phyloP scores from a whole-genome alignment of 2,113 vertebrate genomes.

The Aythya baeri region DNA sequence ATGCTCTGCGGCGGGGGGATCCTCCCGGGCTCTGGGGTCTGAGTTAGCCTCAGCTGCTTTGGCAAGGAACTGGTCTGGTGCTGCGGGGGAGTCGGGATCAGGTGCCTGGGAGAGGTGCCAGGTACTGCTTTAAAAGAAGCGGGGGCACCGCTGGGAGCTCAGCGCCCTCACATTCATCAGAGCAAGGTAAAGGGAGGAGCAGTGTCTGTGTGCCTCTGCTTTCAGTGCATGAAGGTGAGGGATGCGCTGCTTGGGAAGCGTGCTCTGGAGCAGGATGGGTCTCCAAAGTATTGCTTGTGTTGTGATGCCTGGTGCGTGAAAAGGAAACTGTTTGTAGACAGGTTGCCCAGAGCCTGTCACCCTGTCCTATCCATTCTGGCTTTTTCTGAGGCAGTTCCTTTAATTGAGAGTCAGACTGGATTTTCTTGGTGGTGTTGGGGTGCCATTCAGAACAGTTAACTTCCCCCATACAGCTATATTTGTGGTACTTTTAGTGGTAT shows the following conservation, averaged over 20 bases:
- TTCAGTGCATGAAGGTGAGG: background rate
- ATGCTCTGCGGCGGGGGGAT: rapidly evolving
- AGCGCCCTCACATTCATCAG: background rate
- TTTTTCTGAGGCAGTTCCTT: background rate
- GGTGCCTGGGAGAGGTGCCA: background rate
- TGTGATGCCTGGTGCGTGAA: background rate
- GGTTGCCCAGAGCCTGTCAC: background rate
- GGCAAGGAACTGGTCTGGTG: background rate
- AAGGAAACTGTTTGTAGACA: background rate
- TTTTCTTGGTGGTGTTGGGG: background rate
- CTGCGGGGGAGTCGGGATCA: background rate
- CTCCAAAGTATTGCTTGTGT: background rate
- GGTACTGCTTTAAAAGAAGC: background rate
- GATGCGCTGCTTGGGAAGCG: background rate
- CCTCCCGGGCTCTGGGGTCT: rapidly evolving
- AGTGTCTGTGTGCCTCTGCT: background rate
- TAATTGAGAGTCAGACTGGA: background rate
- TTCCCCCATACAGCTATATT: background rate
- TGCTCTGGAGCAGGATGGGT: background rate
- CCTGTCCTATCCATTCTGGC: background rate
- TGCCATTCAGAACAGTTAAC: background rate
- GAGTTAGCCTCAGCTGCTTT: background rate
- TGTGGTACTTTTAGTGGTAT: background rate
- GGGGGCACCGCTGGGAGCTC: background rate
- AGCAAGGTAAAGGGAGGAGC: background rate